Evolutionary conservation across 2,113 vertebrate species (phyloP).

Genomic region (Heterochromis multidens): DNA sequence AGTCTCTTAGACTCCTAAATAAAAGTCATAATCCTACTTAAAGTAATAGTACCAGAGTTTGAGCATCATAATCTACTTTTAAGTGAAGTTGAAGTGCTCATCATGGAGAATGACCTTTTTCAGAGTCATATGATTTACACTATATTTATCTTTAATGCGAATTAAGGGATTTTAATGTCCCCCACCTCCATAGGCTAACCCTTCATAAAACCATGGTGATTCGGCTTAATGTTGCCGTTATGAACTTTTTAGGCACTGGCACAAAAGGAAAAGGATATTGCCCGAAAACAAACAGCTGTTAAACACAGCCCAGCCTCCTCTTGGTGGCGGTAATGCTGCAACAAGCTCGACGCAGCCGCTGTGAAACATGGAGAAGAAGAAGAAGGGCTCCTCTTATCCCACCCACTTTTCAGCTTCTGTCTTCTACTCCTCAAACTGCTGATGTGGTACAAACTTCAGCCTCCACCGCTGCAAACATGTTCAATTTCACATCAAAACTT

Average conservation of each 20-base stretch:
- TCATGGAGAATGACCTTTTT: background rate
- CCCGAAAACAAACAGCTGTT: background rate
- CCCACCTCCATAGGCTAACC: background rate
- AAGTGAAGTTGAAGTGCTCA: background rate
- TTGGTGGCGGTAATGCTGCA: background rate
- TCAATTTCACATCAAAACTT: conserved; percentile 55
- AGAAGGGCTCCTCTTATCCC: background rate
- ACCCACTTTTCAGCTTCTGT: background rate
- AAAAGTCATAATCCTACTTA: background rate
- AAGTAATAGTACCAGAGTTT: background rate
- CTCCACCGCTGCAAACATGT: conserved; percentile 55
- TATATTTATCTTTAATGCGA: background rate
- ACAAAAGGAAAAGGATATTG: background rate
- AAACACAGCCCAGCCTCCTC: background rate
- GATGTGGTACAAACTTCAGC: conserved; percentile 53
- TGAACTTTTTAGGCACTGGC: background rate
- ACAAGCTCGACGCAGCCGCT: background rate
- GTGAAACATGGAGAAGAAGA: background rate
- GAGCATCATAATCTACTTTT: background rate
- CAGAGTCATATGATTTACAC: background rate
- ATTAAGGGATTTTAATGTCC: background rate
- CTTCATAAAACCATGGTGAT: background rate
- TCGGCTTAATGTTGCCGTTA: background rate
- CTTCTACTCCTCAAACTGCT: conserved; percentile 45
- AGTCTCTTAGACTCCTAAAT: background rate